Base-by-base conservation (phyloP, 2,888 invertebrate species). In the Ochropleura leucogaster region DNA sequence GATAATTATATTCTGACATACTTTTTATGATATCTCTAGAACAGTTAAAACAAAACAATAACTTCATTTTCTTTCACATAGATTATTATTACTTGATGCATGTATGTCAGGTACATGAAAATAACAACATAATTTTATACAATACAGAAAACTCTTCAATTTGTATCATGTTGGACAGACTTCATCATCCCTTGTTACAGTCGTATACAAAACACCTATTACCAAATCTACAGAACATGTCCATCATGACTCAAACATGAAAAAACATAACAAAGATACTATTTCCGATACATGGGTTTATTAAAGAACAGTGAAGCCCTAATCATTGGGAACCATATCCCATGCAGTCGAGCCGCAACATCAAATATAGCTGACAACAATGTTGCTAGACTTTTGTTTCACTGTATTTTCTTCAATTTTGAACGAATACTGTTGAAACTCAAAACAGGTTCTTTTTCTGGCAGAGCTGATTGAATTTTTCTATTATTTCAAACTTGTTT, bases 11-110 rank as follows among this genome's bases (percentile, higher is more conserved):
- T 60, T 75, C 44, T 63, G 47, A 66, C 18, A 67, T 62, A 51
- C 30, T 62, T 66, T 59, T 74, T 57, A 65, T 30, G 18, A 51
- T 74, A 51, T 14, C 12, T 49, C 4, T 30, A 71, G 10, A 44
- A 8, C 40, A 44, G 10, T 30, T 46, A 60, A 51, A 79, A 79
- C 14, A 44, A 79, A 74, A 74, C 72, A 60, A 78, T 42, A 53
- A n/a, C 51, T 46, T 30, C 4, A 42, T 46, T 44, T 62, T 55
- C 49, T 49, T 62, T 44, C 4, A 42, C 40, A 30, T 51, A 20
- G 18, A 46, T 60, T 16, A 49, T 40, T 20, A 62, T 49, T 44
- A 18, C 6, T 59, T 55, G 12, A 79, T 62, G 60, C 53, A 51
- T 55, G 44, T 9, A 44, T 16, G 18, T 30, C 42, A 55, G 51